A percentile compares a stretch with the other conserved stretches of the same genome.
Evolutionary conservation across 2,888 invertebrate species (phyloP).

Genomic region (Theodoxus fluviatilis): DNA sequence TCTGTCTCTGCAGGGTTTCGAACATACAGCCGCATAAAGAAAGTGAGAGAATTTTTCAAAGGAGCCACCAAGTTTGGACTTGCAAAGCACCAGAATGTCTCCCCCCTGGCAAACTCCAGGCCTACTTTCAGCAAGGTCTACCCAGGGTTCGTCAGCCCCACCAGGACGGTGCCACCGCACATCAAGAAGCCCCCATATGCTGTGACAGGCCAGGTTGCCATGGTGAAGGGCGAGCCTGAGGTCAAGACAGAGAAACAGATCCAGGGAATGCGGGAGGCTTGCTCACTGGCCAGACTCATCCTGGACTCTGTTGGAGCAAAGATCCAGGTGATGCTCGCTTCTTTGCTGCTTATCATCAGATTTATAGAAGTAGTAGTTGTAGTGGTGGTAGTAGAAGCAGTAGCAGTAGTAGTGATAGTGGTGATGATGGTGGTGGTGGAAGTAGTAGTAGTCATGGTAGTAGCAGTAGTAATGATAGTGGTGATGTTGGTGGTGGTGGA

Average conservation of each 20-base stretch:
- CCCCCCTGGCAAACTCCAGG: background rate
- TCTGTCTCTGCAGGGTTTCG: too few species aligned
- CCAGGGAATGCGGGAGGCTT: slow-evolving; percentile 44
- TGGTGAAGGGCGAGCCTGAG: slow-evolving; percentile 35
- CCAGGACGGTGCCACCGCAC: slow-evolving; percentile 39
- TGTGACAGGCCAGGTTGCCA: slow-evolving; percentile 28
- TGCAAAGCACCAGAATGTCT: too few species aligned
- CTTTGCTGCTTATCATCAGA: background rate
- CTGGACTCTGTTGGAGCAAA: slow-evolving; percentile 40
- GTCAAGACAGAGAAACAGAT: slow-evolving; percentile 48
- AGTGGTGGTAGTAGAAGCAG: too few species aligned
- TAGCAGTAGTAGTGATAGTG: too few species aligned
- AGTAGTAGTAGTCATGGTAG: too few species aligned
- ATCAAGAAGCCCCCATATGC: slow-evolving; percentile 50
- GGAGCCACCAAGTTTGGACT: too few species aligned
- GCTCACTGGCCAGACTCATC: slow-evolving; percentile 47
- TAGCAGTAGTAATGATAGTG: too few species aligned
- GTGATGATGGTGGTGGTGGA: too few species aligned
- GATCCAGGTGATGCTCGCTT: slow-evolving; percentile 39
- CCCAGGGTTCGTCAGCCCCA: slow-evolving; percentile 38
- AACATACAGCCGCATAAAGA: too few species aligned
- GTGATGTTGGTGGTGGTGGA: too few species aligned
- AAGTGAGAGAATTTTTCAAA: too few species aligned
- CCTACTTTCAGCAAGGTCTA: slow-evolving; percentile 30
- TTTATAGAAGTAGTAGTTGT: too few species aligned